A percentile compares a stretch with the other conserved stretches of the same genome.
Conservation (phyloP, 1,140 invertebrate species). For the Idris sp. region DNA sequence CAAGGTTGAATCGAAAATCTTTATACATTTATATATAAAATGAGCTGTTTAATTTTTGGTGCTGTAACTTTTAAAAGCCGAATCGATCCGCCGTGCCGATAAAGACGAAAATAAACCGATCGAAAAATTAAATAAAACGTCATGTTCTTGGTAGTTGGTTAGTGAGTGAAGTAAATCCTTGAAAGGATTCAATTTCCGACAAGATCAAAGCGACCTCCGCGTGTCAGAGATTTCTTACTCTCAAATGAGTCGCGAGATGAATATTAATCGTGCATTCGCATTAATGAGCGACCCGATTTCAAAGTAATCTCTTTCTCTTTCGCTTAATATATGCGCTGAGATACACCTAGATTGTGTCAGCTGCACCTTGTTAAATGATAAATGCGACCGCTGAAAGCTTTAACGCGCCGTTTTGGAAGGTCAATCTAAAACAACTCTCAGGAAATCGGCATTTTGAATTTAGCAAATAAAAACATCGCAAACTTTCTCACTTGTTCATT, state of each 20-base stretch:
- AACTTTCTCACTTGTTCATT: too few relatives aligned
- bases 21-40: too few relatives aligned
- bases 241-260: conserved; percentile 60
- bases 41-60: too few relatives aligned
- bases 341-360: conserved; percentile 57
- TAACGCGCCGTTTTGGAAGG: conserved; percentile 30
- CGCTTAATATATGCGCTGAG: conserved; percentile 54
- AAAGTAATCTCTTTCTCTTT: conserved; percentile 39
- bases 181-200: conserved; percentile 58
- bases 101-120: conserved; percentile 39
- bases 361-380: conserved; percentile 49
- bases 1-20: too few relatives aligned
- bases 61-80: too few relatives aligned
- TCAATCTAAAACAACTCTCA: neutral
- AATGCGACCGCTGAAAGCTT: conserved; percentile 45
- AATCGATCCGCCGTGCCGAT: conserved; percentile 17
- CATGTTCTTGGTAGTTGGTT: conserved; percentile 44
- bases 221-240: conserved; percentile 55
- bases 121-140: conserved; percentile 51
- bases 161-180: conserved; percentile 49
- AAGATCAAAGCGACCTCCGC: conserved; percentile 60
- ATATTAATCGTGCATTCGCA: conserved; percentile 64
- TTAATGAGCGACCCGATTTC: conserved; percentile 54
- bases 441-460: conserved; percentile 5
- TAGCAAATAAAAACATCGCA: too few relatives aligned